Evolutionary conservation across 2,888 invertebrate species (phyloP).

Genomic region (Trachelus stipa): DNA sequence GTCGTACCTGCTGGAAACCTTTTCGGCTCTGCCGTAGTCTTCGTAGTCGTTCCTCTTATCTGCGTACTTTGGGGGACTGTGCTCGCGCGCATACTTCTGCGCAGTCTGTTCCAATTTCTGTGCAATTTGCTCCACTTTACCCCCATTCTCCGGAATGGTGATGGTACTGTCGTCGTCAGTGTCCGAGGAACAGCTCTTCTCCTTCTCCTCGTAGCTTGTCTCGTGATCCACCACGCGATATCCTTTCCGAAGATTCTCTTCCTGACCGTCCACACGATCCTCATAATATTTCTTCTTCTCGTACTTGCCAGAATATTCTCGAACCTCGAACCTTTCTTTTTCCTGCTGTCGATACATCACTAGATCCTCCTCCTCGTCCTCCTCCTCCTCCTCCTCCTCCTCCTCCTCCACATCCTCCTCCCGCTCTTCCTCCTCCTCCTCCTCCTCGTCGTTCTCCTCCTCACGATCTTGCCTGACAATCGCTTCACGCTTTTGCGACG

Average conservation of each 20-base stretch:
- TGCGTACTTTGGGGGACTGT: slow-evolving; percentile 61
- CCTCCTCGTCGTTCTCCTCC: slow-evolving; percentile 30
- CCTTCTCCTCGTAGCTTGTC: slow-evolving; percentile 55
- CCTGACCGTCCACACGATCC: slow-evolving; percentile 30
- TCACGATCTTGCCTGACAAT: slow-evolving; percentile 27
- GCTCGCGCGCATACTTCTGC: slow-evolving; percentile 62
- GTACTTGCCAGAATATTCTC: slow-evolving; percentile 37
- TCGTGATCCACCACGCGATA: slow-evolving; percentile 27
- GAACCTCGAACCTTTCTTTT: not conserved
- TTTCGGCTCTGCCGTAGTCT: slow-evolving; percentile 30
- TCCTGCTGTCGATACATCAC: slow-evolving; percentile 34
- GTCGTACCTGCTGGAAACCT: slow-evolving; percentile 21
- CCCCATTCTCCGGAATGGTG: slow-evolving; percentile 59
- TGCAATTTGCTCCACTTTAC: slow-evolving; percentile 64
- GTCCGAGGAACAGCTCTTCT: slow-evolving; percentile 53
- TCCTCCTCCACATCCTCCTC: slow-evolving; percentile 51
- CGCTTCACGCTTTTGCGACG: slow-evolving; percentile 12
- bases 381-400: slow-evolving; percentile 55
- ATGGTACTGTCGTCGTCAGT: slow-evolving; percentile 63
- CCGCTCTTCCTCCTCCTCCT: slow-evolving; percentile 35
- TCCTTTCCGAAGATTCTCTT: slow-evolving; percentile 29
- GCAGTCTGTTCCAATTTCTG: slow-evolving; percentile 64
- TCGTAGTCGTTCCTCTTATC: slow-evolving; percentile 47
- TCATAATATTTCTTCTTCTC: slow-evolving; percentile 54
- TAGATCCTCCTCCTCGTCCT: slow-evolving; percentile 43